Percentiles rank a stretch among this genome's conserved stretches.
phyloP scores from a whole-genome alignment of 2,797 vertebrate species.

The Amniataba percoides region DNA sequence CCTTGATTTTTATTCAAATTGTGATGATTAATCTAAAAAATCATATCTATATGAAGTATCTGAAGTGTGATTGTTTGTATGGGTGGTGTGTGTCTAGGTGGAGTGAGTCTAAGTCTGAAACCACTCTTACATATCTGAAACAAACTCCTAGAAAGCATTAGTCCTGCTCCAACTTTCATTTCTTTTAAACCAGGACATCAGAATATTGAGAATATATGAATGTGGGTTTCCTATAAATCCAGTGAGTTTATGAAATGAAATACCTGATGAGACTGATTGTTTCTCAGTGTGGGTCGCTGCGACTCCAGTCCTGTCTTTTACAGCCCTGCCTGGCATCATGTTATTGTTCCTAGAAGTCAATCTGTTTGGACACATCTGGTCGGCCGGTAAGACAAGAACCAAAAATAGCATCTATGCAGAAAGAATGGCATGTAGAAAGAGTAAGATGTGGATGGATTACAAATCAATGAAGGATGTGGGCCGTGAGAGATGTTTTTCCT shows the following conservation, averaged over 20 bases:
- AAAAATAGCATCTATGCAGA: neutral
- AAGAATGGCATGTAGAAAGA: constrained; percentile 26
- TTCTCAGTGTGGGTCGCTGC: neutral
- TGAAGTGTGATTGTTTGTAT: too few species aligned
- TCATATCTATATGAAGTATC: too few species aligned
- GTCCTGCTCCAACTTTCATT: too few species aligned
- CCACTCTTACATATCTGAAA: too few species aligned
- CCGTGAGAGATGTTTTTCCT: constrained; percentile 35
- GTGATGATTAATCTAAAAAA: too few species aligned
- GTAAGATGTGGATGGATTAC: constrained; percentile 27
- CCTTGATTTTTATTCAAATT: too few species aligned
- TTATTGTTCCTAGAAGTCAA: neutral
- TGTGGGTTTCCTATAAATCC: neutral
- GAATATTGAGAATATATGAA: neutral
- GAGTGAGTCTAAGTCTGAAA: too few species aligned
- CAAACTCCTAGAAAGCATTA: too few species aligned
- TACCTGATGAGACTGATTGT: neutral
- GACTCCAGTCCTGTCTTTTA: constrained; percentile 4
- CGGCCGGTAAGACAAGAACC: neutral
- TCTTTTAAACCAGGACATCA: neutral
- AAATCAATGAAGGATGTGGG: constrained; percentile 27
- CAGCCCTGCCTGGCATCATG: neutral
- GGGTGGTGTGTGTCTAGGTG: too few species aligned
- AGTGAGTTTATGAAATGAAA: constrained; percentile 8
- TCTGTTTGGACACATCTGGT: constrained; percentile 6